A percentile compares a stretch with the other conserved stretches of the same genome.
These are phyloP conservation scores for Microctonus hyperodae DNA, from an alignment of 2,888 invertebrate species.

Conservation along the genomic window DNA sequence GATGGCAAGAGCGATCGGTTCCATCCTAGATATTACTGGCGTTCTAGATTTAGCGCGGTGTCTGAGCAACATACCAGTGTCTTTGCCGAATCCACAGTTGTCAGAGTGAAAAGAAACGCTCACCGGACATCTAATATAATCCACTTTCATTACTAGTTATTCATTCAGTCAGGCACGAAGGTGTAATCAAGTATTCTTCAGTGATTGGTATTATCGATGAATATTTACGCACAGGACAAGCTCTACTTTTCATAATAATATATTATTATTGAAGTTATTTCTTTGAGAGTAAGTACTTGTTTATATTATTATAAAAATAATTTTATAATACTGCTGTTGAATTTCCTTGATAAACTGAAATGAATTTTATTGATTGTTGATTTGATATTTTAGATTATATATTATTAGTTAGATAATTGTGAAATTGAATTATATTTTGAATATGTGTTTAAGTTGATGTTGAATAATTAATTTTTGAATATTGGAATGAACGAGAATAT, in stretches of 20 bases:
- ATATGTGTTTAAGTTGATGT: no score
- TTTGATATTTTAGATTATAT: no score
- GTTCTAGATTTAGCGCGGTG: conserved; percentile 44
- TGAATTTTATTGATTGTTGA: no score
- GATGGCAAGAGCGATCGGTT: conserved; percentile 37
- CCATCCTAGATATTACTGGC: conserved; percentile 48
- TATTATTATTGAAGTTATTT: neutral
- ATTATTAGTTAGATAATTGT: no score
- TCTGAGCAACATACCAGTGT: conserved; percentile 26
- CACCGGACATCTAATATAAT: conserved; percentile 30
- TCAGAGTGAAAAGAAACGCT: conserved; percentile 42
- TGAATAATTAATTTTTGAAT: no score
- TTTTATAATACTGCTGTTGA: neutral
- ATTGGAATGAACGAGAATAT: neutral
- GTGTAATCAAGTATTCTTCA: conserved; percentile 36
- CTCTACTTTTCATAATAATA: neutral
- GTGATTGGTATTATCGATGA: neutral
- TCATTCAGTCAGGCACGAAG: conserved; percentile 51
- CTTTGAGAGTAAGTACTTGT: neutral
- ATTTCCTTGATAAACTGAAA: neutral
- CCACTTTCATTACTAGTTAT: conserved; percentile 61
- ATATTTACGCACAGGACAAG: conserved; percentile 13
- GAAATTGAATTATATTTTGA: no score
- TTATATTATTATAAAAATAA: no score
- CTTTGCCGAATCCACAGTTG: conserved; percentile 32